A percentile compares a stretch with the other conserved stretches of the same genome.
phyloP scores from a whole-genome alignment of 1,140 invertebrate species.

The Penaeus chinensis region DNA sequence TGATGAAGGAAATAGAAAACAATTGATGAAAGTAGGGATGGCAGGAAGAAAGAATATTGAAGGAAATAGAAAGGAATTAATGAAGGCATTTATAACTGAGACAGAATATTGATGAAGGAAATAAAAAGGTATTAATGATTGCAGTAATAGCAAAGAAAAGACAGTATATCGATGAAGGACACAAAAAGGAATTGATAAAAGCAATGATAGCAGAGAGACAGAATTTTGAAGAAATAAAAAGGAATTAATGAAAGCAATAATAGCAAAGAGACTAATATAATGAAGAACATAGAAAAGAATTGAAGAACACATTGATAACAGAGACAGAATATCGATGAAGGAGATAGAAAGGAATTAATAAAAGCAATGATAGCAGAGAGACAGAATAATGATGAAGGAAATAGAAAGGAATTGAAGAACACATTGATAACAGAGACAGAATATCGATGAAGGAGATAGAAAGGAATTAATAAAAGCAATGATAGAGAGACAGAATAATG shows the following conservation, averaged over 20 bases:
- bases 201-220: too few species aligned
- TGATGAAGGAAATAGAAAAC: not conserved
- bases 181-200: too few species aligned
- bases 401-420: not conserved
- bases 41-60: not conserved
- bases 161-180: too few species aligned
- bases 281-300: not conserved
- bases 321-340: not conserved
- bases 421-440: not conserved
- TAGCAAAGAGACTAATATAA: too few species aligned
- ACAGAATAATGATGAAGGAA: not conserved
- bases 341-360: slow-evolving; percentile 23
- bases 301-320: not conserved
- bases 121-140: too few species aligned
- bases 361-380: slow-evolving; percentile 15
- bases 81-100: too few species aligned
- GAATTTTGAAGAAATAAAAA: too few species aligned
- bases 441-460: not conserved
- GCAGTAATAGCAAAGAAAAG: too few species aligned
- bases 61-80: too few species aligned
- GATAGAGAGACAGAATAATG: slow-evolving; percentile 20
- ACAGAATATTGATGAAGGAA: too few species aligned
- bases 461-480: slow-evolving; percentile 4
- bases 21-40: not conserved
- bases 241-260: too few species aligned